These are phyloP conservation scores for Aegithalos caudatus DNA, from an alignment of 2,113 vertebrate species.

Conservation along the genomic window DNA sequence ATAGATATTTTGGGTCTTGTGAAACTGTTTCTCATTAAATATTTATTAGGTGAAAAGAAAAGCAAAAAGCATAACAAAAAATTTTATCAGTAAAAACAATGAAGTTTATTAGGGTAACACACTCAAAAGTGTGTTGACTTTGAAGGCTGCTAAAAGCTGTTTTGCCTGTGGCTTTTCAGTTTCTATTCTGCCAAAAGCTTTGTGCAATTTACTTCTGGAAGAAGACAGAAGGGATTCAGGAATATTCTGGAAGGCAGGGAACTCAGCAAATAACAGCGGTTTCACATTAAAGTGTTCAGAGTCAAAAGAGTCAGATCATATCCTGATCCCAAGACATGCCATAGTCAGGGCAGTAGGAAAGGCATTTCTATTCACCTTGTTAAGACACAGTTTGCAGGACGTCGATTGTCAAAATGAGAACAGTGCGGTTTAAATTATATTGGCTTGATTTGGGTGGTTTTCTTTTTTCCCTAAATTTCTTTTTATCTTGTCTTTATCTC, in stretches of 20 bases:
- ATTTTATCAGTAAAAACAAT: neutral
- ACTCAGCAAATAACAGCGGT: neutral
- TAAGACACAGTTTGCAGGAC: neutral
- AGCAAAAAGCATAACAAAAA: neutral
- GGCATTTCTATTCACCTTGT: neutral
- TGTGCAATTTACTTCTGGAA: neutral
- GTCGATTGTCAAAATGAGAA: neutral
- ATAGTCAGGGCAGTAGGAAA: neutral
- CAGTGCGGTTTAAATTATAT: neutral
- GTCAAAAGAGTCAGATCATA: neutral
- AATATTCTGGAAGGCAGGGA: neutral
- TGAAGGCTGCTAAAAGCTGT: neutral
- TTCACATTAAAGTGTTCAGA: neutral
- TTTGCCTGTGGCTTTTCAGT: neutral
- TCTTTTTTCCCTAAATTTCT: neutral
- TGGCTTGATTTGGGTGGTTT: neutral
- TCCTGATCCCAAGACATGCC: neutral
- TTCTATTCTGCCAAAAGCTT: neutral
- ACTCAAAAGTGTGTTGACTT: neutral
- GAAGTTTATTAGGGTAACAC: neutral
- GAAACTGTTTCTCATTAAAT: neutral
- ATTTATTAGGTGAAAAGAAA: neutral
- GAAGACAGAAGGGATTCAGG: neutral
- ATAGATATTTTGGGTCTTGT: neutral
- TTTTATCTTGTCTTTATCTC: neutral